Percentiles rank a stretch among this genome's conserved stretches.
phyloP scores from a whole-genome alignment of 2,888 invertebrate species.

The Pheosia gnoma region DNA sequence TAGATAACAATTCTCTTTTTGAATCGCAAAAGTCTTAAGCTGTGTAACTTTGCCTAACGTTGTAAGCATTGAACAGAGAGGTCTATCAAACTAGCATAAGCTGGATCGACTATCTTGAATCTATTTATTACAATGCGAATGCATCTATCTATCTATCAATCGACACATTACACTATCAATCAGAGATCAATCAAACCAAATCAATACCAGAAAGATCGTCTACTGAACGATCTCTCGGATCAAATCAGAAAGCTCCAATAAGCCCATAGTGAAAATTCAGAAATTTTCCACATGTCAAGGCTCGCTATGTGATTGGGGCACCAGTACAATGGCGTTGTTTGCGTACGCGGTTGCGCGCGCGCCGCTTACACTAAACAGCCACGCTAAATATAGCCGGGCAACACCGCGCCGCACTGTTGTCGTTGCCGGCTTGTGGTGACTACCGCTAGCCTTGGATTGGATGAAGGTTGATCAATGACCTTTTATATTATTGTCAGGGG shows the following conservation, averaged over 20 bases:
- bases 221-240: too few species aligned
- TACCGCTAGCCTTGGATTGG: background rate
- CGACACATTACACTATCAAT: too few species aligned
- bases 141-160: too few species aligned
- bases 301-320: slow-evolving; percentile 5
- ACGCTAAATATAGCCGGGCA: slow-evolving; percentile 1
- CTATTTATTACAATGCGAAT: too few species aligned
- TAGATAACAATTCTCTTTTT: too few species aligned
- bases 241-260: background rate
- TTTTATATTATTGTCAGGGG: background rate
- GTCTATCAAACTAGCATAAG: too few species aligned
- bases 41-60: too few species aligned
- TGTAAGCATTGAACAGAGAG: too few species aligned
- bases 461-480: slow-evolving; percentile 1
- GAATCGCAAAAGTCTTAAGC: too few species aligned
- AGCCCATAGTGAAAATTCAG: background rate
- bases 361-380: background rate
- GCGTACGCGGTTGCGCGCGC: background rate
- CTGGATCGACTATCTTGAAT: too few species aligned
- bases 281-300: background rate
- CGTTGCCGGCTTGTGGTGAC: background rate
- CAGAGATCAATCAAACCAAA: too few species aligned
- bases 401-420: background rate
- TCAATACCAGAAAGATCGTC: too few species aligned
- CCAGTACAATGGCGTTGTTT: slow-evolving; percentile 3